Percentiles rank a stretch among this genome's conserved stretches.
phyloP scores from a whole-genome alignment of 2,113 vertebrate species.

The Alces alces region DNA sequence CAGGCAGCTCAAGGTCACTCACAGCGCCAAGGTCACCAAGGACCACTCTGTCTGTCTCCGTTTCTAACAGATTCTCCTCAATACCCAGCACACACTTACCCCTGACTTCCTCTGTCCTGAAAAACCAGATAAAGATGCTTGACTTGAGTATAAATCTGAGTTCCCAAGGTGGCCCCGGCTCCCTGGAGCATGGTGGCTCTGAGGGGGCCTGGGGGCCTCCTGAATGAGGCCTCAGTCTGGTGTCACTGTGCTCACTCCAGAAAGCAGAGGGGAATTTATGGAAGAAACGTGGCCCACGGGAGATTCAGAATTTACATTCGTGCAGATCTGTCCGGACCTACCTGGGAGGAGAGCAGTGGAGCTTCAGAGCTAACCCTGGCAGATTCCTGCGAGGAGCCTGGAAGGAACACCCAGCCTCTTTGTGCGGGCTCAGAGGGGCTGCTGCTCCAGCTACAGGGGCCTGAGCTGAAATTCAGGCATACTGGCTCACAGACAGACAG shows the following conservation, averaged over 20 bases:
- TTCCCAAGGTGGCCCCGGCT: not conserved
- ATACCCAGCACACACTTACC: not conserved
- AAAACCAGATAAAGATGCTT: not conserved
- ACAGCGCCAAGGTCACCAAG: not conserved
- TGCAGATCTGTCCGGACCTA: not conserved
- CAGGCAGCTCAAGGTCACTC: not conserved
- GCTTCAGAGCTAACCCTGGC: not conserved
- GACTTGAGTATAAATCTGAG: not conserved
- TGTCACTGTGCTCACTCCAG: not conserved
- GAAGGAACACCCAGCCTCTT: not conserved
- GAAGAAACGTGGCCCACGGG: not conserved
- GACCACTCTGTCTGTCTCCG: not conserved
- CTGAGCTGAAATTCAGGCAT: not conserved
- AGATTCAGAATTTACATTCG: not conserved
- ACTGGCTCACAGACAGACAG: fast-evolving
- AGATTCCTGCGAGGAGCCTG: not conserved
- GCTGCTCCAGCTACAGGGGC: fast-evolving
- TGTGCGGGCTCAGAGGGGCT: fast-evolving
- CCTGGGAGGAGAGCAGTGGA: not conserved
- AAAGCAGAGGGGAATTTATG: not conserved
- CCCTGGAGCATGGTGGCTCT: no score
- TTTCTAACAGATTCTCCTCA: not conserved
- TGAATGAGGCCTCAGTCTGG: fast-evolving
- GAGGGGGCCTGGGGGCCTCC: not conserved
- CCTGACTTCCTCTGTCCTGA: not conserved